These are phyloP conservation scores for Fulmarus glacialis DNA, from an alignment of 2,113 vertebrate genomes.

Conservation along the genomic window DNA sequence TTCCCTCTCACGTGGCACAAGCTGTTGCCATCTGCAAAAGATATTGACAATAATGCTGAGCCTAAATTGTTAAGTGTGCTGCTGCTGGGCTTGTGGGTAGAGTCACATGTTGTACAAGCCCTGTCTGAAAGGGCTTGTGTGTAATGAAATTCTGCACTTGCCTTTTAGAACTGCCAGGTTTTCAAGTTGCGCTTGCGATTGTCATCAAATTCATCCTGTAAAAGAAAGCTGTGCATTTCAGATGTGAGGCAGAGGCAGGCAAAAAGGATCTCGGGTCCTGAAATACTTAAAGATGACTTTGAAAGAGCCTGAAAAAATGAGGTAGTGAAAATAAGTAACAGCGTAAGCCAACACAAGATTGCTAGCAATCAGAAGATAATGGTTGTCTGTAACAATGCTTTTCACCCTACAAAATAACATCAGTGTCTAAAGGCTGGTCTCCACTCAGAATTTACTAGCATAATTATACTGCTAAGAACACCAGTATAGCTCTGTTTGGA, in stretches of 20 bases:
- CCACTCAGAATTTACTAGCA: neutral
- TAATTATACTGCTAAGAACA: neutral
- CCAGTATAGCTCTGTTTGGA: neutral
- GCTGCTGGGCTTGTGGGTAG: neutral
- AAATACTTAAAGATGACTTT: neutral
- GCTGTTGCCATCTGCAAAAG: conserved; percentile 8
- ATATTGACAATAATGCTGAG: neutral
- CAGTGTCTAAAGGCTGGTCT: neutral
- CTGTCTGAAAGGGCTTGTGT: neutral
- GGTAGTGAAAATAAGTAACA: neutral
- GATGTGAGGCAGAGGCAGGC: neutral
- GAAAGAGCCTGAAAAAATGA: neutral
- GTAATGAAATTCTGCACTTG: neutral
- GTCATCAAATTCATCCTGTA: neutral
- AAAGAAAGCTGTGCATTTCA: neutral
- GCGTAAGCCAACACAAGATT: neutral
- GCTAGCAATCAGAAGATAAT: neutral
- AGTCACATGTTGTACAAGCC: neutral
- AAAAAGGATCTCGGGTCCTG: neutral
- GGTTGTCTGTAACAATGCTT: neutral
- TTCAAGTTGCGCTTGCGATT: neutral
- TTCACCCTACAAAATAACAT: neutral
- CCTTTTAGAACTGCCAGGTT: neutral
- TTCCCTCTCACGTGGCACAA: neutral
- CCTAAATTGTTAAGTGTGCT: neutral